Percentiles rank a stretch among this genome's conserved stretches.
Conservation (phyloP, 1,140 invertebrate species). For the Drosophila nikananu region DNA sequence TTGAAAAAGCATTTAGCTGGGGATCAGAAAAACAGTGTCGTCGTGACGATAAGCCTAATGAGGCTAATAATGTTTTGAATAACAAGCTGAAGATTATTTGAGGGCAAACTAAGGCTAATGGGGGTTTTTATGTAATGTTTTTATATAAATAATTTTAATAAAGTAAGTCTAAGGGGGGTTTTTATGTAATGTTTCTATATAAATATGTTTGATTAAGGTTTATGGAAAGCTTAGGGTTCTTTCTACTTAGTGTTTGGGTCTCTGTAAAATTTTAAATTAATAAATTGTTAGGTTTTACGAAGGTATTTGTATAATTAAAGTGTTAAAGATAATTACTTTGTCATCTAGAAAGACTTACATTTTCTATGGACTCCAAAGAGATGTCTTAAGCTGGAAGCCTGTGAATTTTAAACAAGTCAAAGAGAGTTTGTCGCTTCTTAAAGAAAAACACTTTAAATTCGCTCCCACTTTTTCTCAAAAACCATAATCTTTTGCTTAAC, state of each 20-base stretch:
- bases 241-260: too few relatives aligned
- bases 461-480: neutral
- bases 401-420: neutral
- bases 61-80: neutral
- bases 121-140: too few relatives aligned
- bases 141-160: too few relatives aligned
- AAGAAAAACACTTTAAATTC: neutral
- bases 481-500: neutral
- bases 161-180: too few relatives aligned
- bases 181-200: too few relatives aligned
- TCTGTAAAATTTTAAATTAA: neutral
- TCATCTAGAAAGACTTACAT: neutral
- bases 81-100: neutral
- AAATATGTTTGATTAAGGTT: too few relatives aligned
- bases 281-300: neutral
- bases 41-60: conserved; percentile 15
- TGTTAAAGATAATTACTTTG: neutral
- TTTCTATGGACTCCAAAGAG: too few relatives aligned
- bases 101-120: neutral
- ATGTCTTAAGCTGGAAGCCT: neutral
- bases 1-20: conserved; percentile 30
- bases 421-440: neutral
- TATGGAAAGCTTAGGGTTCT: neutral
- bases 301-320: too few relatives aligned
- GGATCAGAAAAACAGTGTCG: conserved; percentile 6